Percentiles rank a stretch among this genome's conserved stretches.
Conservation (phyloP, 2,888 invertebrate genomes). For the Ganaspis brasiliensis region DNA sequence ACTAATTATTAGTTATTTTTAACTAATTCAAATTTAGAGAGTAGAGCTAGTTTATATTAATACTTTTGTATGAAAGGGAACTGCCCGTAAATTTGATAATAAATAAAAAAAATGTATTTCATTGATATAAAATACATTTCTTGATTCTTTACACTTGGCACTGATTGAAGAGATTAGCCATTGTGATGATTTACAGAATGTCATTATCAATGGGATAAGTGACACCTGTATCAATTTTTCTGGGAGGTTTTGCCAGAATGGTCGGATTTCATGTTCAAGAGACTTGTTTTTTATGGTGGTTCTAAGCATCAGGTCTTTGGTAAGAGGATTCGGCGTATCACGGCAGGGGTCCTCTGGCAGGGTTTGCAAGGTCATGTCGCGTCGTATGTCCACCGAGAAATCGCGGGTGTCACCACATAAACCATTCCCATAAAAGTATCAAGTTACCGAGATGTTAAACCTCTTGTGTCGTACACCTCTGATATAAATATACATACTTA, state of each 20-base stretch:
- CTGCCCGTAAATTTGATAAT: too few relatives aligned
- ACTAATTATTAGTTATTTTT: too few relatives aligned
- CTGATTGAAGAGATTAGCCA: neutral
- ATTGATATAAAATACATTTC: too few relatives aligned
- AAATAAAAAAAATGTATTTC: neutral
- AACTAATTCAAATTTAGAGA: too few relatives aligned
- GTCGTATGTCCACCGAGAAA: slow-evolving; percentile 71
- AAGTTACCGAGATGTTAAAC: slow-evolving; percentile 56
- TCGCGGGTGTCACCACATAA: slow-evolving; percentile 79
- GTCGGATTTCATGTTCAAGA: slow-evolving; percentile 23
- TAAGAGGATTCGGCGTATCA: slow-evolving; percentile 75
- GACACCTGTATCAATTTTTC: slow-evolving; percentile 23
- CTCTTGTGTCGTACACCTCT: slow-evolving; percentile 52
- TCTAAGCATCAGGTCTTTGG: slow-evolving; percentile 70
- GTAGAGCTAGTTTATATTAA: too few relatives aligned
- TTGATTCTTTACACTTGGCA: neutral
- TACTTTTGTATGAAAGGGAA: too few relatives aligned
- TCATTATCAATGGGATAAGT: neutral
- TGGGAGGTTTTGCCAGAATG: slow-evolving; percentile 13
- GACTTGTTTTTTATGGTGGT: slow-evolving; percentile 59
- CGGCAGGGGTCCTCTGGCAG: slow-evolving; percentile 71
- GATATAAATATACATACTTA: slow-evolving; percentile 39
- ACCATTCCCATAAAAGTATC: slow-evolving; percentile 71
- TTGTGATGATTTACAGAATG: too few relatives aligned
- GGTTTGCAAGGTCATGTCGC: slow-evolving; percentile 65